These are phyloP conservation scores for Centropus unirufus DNA, from an alignment of 2,113 vertebrate species.

Conservation along the genomic window DNA sequence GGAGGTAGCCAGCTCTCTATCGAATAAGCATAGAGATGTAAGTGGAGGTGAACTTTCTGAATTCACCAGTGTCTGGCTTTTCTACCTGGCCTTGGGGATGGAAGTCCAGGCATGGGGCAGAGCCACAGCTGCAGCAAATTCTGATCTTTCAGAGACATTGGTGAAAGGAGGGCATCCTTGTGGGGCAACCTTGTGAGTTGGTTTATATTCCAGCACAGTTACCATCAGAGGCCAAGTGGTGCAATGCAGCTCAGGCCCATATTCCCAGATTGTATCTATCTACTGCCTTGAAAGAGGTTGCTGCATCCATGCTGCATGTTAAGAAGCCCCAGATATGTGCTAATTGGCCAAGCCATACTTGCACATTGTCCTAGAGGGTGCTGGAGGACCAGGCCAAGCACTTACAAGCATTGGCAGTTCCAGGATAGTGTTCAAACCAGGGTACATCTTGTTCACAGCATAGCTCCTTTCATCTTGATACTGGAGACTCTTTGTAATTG, in stretches of 20 bases:
- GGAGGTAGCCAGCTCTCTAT: neutral
- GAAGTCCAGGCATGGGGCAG: neutral
- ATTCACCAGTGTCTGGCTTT: neutral
- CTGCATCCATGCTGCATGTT: neutral
- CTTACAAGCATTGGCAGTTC: neutral
- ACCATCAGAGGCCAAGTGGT: neutral
- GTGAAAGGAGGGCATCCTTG: neutral
- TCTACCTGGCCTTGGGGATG: neutral
- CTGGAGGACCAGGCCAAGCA: neutral
- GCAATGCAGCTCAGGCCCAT: neutral
- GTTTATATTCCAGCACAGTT: neutral
- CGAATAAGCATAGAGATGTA: neutral
- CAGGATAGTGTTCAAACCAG: too few relatives aligned
- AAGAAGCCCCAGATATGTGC: neutral
- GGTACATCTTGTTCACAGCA: too few relatives aligned
- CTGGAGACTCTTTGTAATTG: neutral
- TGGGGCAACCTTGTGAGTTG: neutral
- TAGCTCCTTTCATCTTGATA: too few relatives aligned
- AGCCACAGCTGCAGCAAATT: neutral
- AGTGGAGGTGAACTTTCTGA: neutral
- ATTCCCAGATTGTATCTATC: neutral
- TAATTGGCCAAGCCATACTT: neutral
- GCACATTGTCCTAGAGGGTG: neutral
- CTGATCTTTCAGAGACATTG: neutral
- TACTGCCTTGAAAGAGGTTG: neutral